phyloP scores from a whole-genome alignment of 2,797 vertebrate species.

The Fundulus diaphanus region DNA sequence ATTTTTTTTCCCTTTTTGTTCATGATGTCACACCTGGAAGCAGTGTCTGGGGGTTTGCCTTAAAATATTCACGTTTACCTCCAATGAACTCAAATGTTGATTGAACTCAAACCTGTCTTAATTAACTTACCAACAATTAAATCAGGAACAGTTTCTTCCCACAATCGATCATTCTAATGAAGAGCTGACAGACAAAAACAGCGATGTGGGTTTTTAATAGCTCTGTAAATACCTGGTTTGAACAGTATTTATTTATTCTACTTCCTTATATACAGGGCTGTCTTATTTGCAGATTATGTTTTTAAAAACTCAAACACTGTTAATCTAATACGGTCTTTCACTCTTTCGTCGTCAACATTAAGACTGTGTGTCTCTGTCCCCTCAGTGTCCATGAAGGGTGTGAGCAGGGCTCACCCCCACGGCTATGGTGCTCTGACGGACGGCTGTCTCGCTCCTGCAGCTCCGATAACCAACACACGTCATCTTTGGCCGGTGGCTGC shows the following conservation, averaged over 20 bases:
- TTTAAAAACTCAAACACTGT: not conserved
- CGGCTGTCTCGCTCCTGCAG: slow-evolving; percentile 82
- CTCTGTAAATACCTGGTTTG: no score
- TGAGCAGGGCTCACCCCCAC: slow-evolving; percentile 87
- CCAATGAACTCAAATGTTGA: not conserved
- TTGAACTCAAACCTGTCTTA: not conserved
- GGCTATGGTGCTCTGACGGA: slow-evolving; percentile 84
- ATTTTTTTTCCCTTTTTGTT: no score
- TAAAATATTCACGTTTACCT: not conserved
- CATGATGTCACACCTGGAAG: not conserved
- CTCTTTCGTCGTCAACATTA: not conserved
- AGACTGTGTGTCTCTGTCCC: not conserved
- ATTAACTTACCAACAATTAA: no score
- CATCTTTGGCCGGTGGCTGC: slow-evolving; percentile 61
- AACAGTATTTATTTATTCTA: not conserved
- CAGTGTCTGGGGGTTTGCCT: no score
- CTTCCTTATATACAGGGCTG: not conserved
- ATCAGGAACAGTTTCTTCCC: no score
- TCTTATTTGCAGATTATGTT: not conserved
- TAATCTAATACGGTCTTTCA: not conserved
- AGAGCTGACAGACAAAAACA: no score
- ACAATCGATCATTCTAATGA: no score
- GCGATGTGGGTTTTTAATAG: not conserved
- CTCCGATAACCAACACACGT: slow-evolving; percentile 77
- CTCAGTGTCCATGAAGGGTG: slow-evolving; percentile 79